Evolutionary conservation across 1,140 invertebrate species (phyloP), one percentile per base, ranked within the genome.

Genomic region (Chlorops oryzae): DNA sequence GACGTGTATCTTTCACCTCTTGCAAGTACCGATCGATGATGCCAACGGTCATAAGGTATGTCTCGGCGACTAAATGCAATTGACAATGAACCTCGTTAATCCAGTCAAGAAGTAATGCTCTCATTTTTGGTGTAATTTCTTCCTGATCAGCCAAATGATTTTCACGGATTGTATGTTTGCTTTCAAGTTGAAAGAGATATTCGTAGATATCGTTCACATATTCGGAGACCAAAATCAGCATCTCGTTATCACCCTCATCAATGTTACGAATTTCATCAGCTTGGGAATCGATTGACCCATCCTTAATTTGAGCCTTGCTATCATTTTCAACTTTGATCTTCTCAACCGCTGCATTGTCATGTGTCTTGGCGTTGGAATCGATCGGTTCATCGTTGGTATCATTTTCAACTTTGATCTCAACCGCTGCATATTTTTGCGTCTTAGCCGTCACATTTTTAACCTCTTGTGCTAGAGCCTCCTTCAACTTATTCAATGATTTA

Each of bases 21-120:
- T 94, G 89, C 55, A 96, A 78, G 77, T 90, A 97, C 59, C 90
- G 78, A 75, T 98, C 95, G 55, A 96, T 80, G 18, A 95, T 87
- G 45, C 86, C 83, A 39, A 96, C 83, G 38, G 90, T 85, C 57
- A 97, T 74, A 70, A 92, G 92, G 22, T 96, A 81, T 3, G 94
- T 97, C 73, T 98, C 95, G 58, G 87, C 82, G n/a, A 87, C 74
- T 12, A 97, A 74, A 54, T 83, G 82, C 67, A 97, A 98, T 66
- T 91, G 86, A 51, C 80, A 74, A 63, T 96, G 92, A 12, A 97
- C 91, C 65, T 96, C 91, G 18, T 95, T 85, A 21, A 98, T 74
- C 95, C 95, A 98, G 71, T 98, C 92, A 52, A 98, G 78, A 1
- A 95, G 75, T 28, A 94, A 85, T 6, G 83, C 76, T 51, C 96